Conservation (phyloP, 2,113 vertebrate genomes). For the Mobula birostris region DNA sequence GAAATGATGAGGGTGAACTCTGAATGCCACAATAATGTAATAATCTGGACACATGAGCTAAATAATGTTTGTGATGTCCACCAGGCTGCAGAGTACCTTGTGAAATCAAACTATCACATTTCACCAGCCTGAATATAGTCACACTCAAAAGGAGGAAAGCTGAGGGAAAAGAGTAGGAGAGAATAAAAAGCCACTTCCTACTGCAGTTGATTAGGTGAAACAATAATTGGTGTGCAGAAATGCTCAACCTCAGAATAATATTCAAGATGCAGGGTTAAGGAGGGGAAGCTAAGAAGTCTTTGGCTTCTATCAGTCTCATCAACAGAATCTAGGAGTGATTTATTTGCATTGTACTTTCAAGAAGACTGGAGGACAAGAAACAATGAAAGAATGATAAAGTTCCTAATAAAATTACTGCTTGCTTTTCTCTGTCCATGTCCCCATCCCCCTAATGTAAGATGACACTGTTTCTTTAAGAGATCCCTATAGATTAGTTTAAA, state of each 20-base stretch:
- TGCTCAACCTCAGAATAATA: neutral
- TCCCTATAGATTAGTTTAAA: constrained; percentile 24
- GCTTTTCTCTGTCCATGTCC: neutral
- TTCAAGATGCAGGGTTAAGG: neutral
- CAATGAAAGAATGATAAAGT: neutral
- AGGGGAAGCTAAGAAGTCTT: neutral
- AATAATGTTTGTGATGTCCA: neutral
- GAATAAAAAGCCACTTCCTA: neutral
- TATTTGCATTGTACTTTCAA: neutral
- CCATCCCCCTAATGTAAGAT: constrained; percentile 1
- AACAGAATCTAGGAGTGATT: neutral
- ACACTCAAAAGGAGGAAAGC: neutral
- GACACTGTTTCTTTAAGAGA: constrained; percentile 15
- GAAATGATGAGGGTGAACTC: neutral
- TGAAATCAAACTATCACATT: neutral
- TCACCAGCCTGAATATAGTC: neutral
- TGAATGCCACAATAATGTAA: neutral
- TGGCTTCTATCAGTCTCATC: neutral
- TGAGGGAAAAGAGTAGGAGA: neutral
- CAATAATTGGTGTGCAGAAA: neutral
- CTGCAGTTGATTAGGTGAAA: neutral
- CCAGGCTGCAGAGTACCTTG: neutral
- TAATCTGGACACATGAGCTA: neutral
- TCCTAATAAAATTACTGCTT: neutral
- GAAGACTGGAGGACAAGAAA: neutral